Evolutionary conservation across 2,113 vertebrate species (phyloP), one percentile per base, ranked within the genome.

Genomic region (Copsychus sechellarum): DNA sequence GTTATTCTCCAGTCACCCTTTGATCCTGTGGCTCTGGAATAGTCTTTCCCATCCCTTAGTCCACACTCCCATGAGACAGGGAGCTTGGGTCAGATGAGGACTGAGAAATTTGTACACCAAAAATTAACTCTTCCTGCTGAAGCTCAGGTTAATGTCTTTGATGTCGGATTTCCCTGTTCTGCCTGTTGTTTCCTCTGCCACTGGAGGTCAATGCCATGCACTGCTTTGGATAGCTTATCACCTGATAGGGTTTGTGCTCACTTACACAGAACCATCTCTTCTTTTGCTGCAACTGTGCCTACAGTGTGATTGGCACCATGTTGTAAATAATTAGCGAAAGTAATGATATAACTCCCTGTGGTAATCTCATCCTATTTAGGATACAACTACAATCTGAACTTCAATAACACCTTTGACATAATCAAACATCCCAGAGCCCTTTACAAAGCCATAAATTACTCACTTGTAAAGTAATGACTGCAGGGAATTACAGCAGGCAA

Each of bases 341-440:
- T 94, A 97, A 97, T 93, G 93, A 95, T 95, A 94, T 88, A 96
- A 96, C 95, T 97, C 95, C 97, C 96, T 81, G 74, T 60, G 79
- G 96, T 91, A 96, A 96, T 97, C 92, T 95, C 45, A 3, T 95
- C 81, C 92, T 96, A 90, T 97, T 97, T 96, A 94, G 79, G 94
- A 95, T 96, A 97, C 94, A 96, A 94, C 95, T 96, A 96, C 92
- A 95, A 76, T 93, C 88, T 97, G 96, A 97, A 97, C 95, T 96
- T 97, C 95, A 96, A 51, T 96, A 96, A 95, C 95, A 97, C 96
- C 96, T 96, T 96, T 97, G 96, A 97, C 97, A 96, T 96, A 97
- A 97, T 96, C 96, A 97, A 94, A 97, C 84, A 95, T 96, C 95
- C 92, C 77, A 91, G 84, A 92, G 96, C 88, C 88, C 93, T 97